Base-by-base conservation (phyloP, 2,888 invertebrate species). In the Baronia brevicornis region DNA sequence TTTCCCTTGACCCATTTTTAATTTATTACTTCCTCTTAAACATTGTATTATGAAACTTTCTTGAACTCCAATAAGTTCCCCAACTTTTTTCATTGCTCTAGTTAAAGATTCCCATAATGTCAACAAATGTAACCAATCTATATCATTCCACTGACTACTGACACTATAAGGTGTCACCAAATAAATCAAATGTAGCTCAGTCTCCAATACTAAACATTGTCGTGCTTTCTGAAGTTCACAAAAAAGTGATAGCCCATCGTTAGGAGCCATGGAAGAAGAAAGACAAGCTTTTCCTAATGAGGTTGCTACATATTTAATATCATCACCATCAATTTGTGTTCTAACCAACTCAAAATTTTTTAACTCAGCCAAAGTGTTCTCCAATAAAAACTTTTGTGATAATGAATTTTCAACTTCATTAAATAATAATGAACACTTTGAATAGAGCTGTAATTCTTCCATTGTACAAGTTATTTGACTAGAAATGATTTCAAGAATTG, bases 111-210 rank as follows among this genome's bases (percentile, higher is more conserved):
- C 93, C 94, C 95, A 97, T 19, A 96, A 61, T 41, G 91, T 90
- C 20, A 96, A 78, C 53, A 89, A 90, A 45, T 89, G 86, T 60
- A 93, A 80, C 94, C 94, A 94, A 60, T 98, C 95, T 26, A 96
- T 84, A 54, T 91, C 86, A 36, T 88, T 87, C 86, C 91, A 88
- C 38, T 94, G 92, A 57, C 90, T 90, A 50, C 93, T 91, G 12
- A 94, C 90, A 65, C 93, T 95, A 42, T 95, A 92, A 1, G 98
- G 98, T 2, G 98, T 98, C 20, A 97, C 97, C 54, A 97, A 84
- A 71, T 98, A 99, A 26, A 99, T 90, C 20, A 98, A 88, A 73
- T 99, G 98, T 2, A 99, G 85, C 55, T 99, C 98, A 32, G 94
- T 95, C 63, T 97, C 96, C 5, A 99, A 77, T 0, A 96, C 96